Conservation (phyloP, 2,113 vertebrate species). For the Onychostoma macrolepis region DNA sequence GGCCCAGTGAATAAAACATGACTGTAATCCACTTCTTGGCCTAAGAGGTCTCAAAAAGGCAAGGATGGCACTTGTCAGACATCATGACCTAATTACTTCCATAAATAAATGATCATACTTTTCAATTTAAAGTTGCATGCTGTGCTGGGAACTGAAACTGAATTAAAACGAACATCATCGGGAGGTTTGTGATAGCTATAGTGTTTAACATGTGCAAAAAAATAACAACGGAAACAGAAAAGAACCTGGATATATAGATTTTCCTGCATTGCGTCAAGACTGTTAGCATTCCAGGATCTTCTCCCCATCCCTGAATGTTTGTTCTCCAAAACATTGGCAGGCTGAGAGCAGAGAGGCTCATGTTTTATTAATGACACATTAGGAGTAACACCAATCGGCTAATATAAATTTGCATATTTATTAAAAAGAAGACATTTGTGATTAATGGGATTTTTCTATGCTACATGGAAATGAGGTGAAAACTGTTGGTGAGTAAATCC, state of each 20-base stretch:
- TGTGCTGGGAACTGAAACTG: conserved; percentile 82
- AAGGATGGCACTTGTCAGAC: conserved; percentile 84
- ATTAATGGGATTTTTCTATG: conserved; percentile 77
- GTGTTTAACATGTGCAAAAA: conserved; percentile 12
- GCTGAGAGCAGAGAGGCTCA: conserved; percentile 68
- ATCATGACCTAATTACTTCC: conserved; percentile 85
- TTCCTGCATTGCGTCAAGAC: neutral
- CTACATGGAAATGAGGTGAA: conserved; percentile 67
- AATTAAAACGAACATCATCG: conserved; percentile 84
- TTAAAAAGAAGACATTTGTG: conserved; percentile 80
- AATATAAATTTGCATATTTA: conserved; percentile 81
- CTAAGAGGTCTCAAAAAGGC: conserved; percentile 79
- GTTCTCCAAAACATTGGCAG: conserved; percentile 59
- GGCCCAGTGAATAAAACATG: conserved; percentile 61
- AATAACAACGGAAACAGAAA: neutral
- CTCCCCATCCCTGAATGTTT: conserved; percentile 52
- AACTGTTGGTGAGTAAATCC: conserved; percentile 53
- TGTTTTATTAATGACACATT: conserved; percentile 80
- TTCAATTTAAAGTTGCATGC: conserved; percentile 86
- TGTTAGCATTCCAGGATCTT: conserved; percentile 35
- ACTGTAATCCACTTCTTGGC: conserved; percentile 78
- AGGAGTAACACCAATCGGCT: conserved; percentile 76
- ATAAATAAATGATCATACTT: conserved; percentile 88
- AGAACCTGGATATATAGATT: neutral
- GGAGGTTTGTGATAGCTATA: conserved; percentile 75